Evolutionary conservation across 2,888 invertebrate genomes (phyloP).

Genomic region (Melitaea athalia): DNA sequence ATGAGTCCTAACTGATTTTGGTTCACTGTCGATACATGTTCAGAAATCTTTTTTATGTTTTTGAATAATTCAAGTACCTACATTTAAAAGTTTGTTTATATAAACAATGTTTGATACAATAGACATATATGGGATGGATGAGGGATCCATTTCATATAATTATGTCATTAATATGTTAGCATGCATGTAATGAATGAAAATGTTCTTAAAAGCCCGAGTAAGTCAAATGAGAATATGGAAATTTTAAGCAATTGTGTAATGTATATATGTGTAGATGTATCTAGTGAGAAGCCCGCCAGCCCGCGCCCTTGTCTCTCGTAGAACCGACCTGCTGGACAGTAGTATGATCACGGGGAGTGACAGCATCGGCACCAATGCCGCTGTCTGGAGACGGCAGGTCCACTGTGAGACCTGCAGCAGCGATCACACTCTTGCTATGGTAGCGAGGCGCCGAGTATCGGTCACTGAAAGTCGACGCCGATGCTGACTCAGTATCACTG

Average conservation of each 20-base stretch:
- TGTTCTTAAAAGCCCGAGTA: slow-evolving; percentile 16
- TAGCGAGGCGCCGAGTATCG: slow-evolving; percentile 87
- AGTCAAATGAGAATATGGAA: slow-evolving; percentile 18
- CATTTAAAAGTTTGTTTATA: background rate
- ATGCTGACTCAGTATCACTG: slow-evolving; percentile 81
- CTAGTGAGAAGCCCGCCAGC: slow-evolving; percentile 65
- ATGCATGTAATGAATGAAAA: slow-evolving; percentile 1
- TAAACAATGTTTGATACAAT: slow-evolving; percentile 3
- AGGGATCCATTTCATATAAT: background rate
- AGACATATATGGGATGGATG: background rate
- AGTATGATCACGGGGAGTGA: slow-evolving; percentile 94
- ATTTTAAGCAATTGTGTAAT: slow-evolving; percentile 43
- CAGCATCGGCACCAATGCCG: slow-evolving; percentile 96
- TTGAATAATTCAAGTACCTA: background rate
- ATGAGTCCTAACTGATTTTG: slow-evolving; percentile 2
- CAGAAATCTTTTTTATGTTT: slow-evolving; percentile 12
- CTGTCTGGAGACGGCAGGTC: slow-evolving; percentile 98
- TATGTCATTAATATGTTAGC: slow-evolving; percentile 6
- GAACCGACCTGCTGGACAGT: slow-evolving; percentile 93
- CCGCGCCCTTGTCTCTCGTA: slow-evolving; percentile 62
- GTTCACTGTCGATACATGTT: background rate
- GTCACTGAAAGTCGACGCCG: slow-evolving; percentile 85
- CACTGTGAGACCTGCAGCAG: slow-evolving; percentile 92
- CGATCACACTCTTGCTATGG: slow-evolving; percentile 88
- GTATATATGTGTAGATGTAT: slow-evolving; percentile 43